These are phyloP conservation scores for Tapera naevia DNA, from an alignment of 2,797 vertebrate species.

Conservation along the genomic window DNA sequence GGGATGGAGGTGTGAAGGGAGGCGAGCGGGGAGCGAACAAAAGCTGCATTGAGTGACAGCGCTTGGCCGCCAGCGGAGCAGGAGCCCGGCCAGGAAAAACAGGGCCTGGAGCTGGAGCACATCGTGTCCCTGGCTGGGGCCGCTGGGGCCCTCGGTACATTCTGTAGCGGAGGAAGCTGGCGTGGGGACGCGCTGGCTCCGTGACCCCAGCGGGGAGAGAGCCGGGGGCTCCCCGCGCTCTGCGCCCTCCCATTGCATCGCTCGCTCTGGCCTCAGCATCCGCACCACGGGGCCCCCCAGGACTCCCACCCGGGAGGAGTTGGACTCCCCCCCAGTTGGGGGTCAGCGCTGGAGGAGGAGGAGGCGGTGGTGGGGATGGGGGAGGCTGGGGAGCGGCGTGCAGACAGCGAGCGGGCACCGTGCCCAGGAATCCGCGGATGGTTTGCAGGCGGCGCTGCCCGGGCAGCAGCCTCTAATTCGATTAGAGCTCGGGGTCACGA, in stretches of 20 bases:
- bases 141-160: slow-evolving; percentile 45
- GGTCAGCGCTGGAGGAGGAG: background rate
- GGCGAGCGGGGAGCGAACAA: slow-evolving; percentile 22
- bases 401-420: slow-evolving; percentile 7
- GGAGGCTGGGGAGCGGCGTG: background rate
- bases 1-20: slow-evolving; percentile 19
- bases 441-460: slow-evolving; percentile 51
- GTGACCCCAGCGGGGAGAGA: background rate
- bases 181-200: background rate
- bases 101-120: slow-evolving; percentile 64
- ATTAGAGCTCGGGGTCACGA: slow-evolving; percentile 34
- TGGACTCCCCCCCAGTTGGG: background rate
- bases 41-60: slow-evolving; percentile 46
- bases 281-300: too few relatives aligned
- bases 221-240: background rate
- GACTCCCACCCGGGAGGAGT: background rate
- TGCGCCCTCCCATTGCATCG: background rate
- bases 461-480: slow-evolving; percentile 51
- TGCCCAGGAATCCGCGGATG: slow-evolving; percentile 39
- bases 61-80: slow-evolving; percentile 8
- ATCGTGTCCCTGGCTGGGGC: slow-evolving; percentile 67
- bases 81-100: slow-evolving; percentile 65
- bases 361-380: background rate
- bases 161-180: slow-evolving; percentile 53
- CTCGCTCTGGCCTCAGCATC: background rate